These are phyloP conservation scores for Poeciliopsis turneri DNA, from an alignment of 2,797 vertebrate genomes.

Conservation along the genomic window DNA sequence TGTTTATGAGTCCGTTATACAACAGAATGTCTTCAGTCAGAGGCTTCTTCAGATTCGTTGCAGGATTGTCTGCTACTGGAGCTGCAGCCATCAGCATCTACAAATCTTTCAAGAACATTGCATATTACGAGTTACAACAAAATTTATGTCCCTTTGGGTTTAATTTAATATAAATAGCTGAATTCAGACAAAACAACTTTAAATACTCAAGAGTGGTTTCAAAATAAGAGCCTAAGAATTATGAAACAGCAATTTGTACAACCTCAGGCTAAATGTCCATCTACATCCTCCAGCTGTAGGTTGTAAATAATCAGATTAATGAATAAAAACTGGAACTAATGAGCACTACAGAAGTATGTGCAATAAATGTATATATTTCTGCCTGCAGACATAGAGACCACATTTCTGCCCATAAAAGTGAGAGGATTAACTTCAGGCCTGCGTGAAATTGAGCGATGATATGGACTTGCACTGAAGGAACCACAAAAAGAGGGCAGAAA, in stretches of 20 bases:
- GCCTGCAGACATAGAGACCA: neutral
- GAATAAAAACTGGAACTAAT: neutral
- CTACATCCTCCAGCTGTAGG: neutral
- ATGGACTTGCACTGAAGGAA: slow-evolving; percentile 14
- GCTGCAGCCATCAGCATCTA: neutral
- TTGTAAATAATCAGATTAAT: neutral
- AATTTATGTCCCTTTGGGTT: neutral
- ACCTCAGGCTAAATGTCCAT: no score
- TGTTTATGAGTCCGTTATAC: no score
- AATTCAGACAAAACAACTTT: neutral
- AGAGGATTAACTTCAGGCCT: slow-evolving; percentile 40
- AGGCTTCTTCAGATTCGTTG: no score
- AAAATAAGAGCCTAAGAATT: neutral
- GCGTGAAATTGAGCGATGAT: slow-evolving; percentile 51
- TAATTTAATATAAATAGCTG: neutral
- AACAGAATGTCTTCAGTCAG: no score
- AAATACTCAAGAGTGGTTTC: neutral
- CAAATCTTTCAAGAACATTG: neutral
- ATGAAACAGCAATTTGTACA: neutral
- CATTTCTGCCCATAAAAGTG: slow-evolving; percentile 14
- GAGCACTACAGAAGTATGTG: neutral
- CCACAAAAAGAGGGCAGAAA: slow-evolving; percentile 32
- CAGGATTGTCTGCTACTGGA: no score
- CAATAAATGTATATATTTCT: neutral
- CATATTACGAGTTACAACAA: neutral